Conservation (phyloP, 2,888 invertebrate species). For the Noctuana brunneofusca region DNA sequence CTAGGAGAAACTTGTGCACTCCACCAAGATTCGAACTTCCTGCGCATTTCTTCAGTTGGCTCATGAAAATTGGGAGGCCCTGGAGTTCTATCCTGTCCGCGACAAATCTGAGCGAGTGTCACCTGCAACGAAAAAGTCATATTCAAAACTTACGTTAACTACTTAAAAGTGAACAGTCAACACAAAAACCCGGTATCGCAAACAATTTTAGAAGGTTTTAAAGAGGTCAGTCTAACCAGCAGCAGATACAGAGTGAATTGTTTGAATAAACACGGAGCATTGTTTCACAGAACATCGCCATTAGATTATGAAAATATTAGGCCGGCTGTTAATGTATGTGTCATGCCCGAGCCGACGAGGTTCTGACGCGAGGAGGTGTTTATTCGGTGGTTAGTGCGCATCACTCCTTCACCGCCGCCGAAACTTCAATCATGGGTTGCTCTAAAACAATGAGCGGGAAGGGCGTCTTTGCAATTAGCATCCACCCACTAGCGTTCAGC, state of each 20-base stretch:
- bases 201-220: slow-evolving; percentile 78
- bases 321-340: slow-evolving; percentile 81
- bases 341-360: slow-evolving; percentile 69
- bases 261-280: slow-evolving; percentile 74
- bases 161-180: slow-evolving; percentile 43
- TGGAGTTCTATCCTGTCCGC: slow-evolving; percentile 87
- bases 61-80: slow-evolving; percentile 86
- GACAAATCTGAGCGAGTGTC: slow-evolving; percentile 91
- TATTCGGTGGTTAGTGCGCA: slow-evolving; percentile 73
- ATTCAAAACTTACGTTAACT: slow-evolving; percentile 42
- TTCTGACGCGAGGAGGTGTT: slow-evolving; percentile 67
- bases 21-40: slow-evolving; percentile 97
- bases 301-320: slow-evolving; percentile 83
- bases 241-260: slow-evolving; percentile 78
- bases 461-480: slow-evolving; percentile 79
- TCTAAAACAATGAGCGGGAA: slow-evolving; percentile 82
- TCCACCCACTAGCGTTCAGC: slow-evolving; percentile 74
- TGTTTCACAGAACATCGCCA: slow-evolving; percentile 83
- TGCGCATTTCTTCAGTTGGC: slow-evolving; percentile 91
- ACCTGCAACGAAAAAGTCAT: slow-evolving; percentile 81
- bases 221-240: slow-evolving; percentile 80
- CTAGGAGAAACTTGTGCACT: slow-evolving; percentile 87
- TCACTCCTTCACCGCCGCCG: slow-evolving; percentile 68
- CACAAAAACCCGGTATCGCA: slow-evolving; percentile 60
- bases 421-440: slow-evolving; percentile 81